Evolutionary conservation across 2,113 vertebrate genomes (phyloP).

Genomic region (Rhineura floridana): DNA sequence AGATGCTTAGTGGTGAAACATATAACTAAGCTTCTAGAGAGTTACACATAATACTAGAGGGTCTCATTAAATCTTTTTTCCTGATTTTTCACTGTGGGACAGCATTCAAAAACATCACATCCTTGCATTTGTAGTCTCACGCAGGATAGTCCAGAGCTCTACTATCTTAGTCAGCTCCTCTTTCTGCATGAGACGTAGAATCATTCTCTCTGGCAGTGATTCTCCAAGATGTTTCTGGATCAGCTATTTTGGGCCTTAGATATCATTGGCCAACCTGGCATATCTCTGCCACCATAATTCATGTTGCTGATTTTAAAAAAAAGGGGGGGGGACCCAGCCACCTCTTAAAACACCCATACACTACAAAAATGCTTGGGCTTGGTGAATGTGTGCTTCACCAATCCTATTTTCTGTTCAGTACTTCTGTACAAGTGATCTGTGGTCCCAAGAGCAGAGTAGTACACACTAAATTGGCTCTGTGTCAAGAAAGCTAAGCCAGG

Average conservation of each 20-base stretch:
- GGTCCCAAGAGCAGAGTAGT: neutral
- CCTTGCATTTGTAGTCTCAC: neutral
- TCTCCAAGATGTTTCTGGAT: neutral
- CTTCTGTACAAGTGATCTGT: constrained; percentile 7
- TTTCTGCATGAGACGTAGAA: neutral
- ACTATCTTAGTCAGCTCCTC: neutral
- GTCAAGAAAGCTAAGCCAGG: constrained; percentile 3
- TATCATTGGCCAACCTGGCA: neutral
- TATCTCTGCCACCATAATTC: neutral
- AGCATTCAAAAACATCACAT: neutral
- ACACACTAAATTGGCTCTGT: neutral
- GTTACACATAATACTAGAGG: neutral
- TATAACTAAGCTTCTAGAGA: neutral
- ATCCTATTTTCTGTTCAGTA: neutral
- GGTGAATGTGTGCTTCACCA: neutral
- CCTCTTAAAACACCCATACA: neutral
- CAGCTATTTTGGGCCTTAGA: neutral
- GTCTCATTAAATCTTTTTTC: neutral
- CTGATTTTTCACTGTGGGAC: neutral
- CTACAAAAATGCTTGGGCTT: neutral
- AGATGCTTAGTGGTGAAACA: neutral
- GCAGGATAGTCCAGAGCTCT: neutral
- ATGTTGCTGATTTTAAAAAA: neutral
- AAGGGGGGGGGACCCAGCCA: no score
- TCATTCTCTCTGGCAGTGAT: neutral